These are phyloP conservation scores for Polydrusus pterygomalis DNA, from an alignment of 2,888 invertebrate genomes.

Conservation along the genomic window DNA sequence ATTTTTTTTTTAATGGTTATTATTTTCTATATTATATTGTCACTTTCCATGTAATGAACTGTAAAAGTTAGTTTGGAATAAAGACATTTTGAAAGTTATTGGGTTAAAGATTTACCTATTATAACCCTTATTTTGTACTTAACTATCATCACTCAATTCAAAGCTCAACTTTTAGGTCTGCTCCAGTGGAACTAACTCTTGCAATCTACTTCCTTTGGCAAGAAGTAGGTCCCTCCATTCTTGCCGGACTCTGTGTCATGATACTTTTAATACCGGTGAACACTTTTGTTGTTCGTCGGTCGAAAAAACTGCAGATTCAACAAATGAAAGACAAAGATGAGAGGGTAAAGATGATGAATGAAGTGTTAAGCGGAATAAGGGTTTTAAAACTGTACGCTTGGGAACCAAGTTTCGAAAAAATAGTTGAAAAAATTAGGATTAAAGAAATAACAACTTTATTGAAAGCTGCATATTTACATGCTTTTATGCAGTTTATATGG, in stretches of 20 bases:
- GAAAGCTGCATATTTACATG: constrained; percentile 74
- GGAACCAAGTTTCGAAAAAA: constrained; percentile 76
- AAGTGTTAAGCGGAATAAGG: constrained; percentile 76
- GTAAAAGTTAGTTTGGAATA: no score
- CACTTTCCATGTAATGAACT: no score
- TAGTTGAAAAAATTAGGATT: constrained; percentile 75
- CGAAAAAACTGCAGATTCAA: constrained; percentile 70
- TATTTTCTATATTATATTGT: no score
- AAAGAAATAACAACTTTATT: constrained; percentile 76
- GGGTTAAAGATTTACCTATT: no score
- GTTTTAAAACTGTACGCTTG: constrained; percentile 78
- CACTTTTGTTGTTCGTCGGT: constrained; percentile 69
- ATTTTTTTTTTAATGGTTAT: no score
- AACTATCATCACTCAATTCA: no score
- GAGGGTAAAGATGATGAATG: constrained; percentile 76
- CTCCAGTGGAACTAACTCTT: constrained; percentile 74
- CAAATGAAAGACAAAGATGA: constrained; percentile 76
- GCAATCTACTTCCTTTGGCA: constrained; percentile 73
- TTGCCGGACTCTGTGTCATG: constrained; percentile 75
- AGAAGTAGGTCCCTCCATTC: constrained; percentile 74
- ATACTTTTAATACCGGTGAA: constrained; percentile 76
- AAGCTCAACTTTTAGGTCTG: constrained; percentile 63
- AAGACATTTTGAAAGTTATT: no score
- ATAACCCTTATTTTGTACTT: no score
- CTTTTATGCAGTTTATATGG: constrained; percentile 76